Percentiles rank a stretch among this genome's conserved stretches.
These are phyloP conservation scores for Eumerus sabulonum DNA, from an alignment of 2,888 invertebrate genomes.

Conservation along the genomic window DNA sequence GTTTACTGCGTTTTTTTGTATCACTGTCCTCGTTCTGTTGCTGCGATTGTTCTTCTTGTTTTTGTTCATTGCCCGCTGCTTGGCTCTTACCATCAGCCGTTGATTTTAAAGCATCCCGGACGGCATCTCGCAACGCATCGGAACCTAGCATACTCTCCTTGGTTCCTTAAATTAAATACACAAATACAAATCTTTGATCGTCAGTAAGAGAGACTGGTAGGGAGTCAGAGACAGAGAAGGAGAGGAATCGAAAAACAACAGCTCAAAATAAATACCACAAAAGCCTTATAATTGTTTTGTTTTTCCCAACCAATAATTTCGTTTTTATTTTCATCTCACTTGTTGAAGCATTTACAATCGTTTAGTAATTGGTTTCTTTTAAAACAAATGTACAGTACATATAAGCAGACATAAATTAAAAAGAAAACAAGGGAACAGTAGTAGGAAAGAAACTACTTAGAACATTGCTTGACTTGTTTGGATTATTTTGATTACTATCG, in stretches of 20 bases:
- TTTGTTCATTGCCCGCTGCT: not conserved
- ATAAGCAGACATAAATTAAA: slow-evolving; percentile 17
- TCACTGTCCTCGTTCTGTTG: slow-evolving; percentile 34
- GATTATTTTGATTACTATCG: slow-evolving; percentile 42
- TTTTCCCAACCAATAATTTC: too few relatives aligned
- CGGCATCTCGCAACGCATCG: slow-evolving; percentile 36
- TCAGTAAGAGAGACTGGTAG: not conserved
- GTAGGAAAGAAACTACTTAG: slow-evolving; percentile 7
- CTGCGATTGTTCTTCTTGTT: slow-evolving; percentile 13
- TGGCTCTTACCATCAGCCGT: slow-evolving; percentile 4
- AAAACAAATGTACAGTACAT: slow-evolving; percentile 34
- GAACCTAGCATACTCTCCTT: slow-evolving; percentile 47
- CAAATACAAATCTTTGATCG: slow-evolving; percentile 13
- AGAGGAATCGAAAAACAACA: slow-evolving; percentile 28
- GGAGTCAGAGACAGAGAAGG: too few relatives aligned
- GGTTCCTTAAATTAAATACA: slow-evolving; percentile 43
- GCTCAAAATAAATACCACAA: not conserved
- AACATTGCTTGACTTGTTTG: slow-evolving; percentile 38
- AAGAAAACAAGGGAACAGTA: slow-evolving; percentile 13
- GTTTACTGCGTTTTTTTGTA: slow-evolving; percentile 59
- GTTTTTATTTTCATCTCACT: slow-evolving; percentile 23
- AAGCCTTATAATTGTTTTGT: slow-evolving; percentile 63
- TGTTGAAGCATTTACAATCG: slow-evolving; percentile 27
- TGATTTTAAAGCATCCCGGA: slow-evolving; percentile 46
- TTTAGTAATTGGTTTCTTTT: slow-evolving; percentile 30